A percentile compares a stretch with the other conserved stretches of the same genome.
Conservation (phyloP, 2,888 invertebrate genomes). For the Agonopterix subpropinquella region DNA sequence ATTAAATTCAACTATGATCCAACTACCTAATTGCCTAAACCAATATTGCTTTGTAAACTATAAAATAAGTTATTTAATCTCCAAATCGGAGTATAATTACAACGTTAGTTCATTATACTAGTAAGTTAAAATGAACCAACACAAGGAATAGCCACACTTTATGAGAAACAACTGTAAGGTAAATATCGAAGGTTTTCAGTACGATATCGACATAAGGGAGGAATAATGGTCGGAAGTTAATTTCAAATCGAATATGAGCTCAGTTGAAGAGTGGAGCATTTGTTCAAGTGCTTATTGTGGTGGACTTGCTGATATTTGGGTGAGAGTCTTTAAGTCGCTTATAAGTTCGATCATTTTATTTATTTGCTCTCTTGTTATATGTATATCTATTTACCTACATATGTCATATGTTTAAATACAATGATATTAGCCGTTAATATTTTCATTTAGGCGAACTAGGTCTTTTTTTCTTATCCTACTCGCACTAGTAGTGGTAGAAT, state of each 20-base stretch:
- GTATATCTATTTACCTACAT: too few species aligned
- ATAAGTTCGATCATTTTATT: too few species aligned
- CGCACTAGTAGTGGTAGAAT: too few species aligned
- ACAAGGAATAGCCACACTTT: constrained; percentile 31
- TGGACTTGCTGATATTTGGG: constrained; percentile 16
- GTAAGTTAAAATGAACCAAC: constrained; percentile 32
- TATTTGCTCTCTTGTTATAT: too few species aligned
- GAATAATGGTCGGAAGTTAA: constrained; percentile 41
- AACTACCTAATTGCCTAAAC: not conserved
- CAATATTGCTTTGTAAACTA: constrained; percentile 14
- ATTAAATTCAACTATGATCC: too few species aligned
- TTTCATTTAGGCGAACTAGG: too few species aligned
- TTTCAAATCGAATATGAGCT: constrained; percentile 41
- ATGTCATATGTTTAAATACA: too few species aligned
- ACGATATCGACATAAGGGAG: constrained; percentile 23
- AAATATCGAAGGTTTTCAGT: constrained; percentile 27
- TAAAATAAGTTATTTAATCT: constrained; percentile 28
- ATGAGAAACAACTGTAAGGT: constrained; percentile 30
- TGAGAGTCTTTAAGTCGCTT: too few species aligned
- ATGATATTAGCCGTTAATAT: too few species aligned
- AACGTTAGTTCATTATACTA: constrained; percentile 7
- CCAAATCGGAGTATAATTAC: constrained; percentile 1
- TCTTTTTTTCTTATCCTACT: too few species aligned
- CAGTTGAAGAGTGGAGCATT: constrained; percentile 23
- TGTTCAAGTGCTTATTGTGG: constrained; percentile 11